phyloP scores from a whole-genome alignment of 2,113 vertebrate genomes.

The Corvus moneduloides region DNA sequence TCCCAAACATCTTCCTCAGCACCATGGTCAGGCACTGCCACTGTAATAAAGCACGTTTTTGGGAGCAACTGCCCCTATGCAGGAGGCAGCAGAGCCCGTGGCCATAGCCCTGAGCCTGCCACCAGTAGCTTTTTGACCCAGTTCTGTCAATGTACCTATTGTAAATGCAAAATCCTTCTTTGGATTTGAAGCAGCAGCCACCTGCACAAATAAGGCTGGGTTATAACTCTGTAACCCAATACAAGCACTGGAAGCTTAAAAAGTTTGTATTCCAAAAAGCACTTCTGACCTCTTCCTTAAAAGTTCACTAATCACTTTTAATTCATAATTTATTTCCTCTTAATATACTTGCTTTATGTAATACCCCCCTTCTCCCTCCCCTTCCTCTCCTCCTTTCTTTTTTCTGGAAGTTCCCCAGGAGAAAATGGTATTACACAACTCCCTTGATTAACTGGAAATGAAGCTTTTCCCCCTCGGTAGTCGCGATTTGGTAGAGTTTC shows the following conservation, averaged over 20 bases:
- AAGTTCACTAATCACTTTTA: constrained; percentile 76
- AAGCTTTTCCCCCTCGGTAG: constrained; percentile 53
- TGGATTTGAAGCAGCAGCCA: constrained; percentile 73
- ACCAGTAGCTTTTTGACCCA: constrained; percentile 23
- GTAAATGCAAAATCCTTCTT: constrained; percentile 70
- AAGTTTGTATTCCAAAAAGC: constrained; percentile 71
- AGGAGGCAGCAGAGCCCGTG: not conserved
- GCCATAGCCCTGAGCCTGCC: not conserved
- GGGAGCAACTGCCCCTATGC: not conserved
- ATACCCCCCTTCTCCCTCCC: not conserved
- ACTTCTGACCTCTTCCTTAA: constrained; percentile 72
- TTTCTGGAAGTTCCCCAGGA: constrained; percentile 57
- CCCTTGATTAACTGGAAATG: constrained; percentile 63
- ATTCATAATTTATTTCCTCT: constrained; percentile 75
- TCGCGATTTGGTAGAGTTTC: not conserved
- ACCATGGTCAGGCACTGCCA: not conserved
- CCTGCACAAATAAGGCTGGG: constrained; percentile 84
- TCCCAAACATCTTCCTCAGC: not conserved
- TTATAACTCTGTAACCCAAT: constrained; percentile 76
- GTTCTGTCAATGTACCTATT: constrained; percentile 74
- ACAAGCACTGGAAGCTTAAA: constrained; percentile 68
- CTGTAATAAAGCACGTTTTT: not conserved
- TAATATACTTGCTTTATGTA: constrained; percentile 58
- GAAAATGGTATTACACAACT: constrained; percentile 58
- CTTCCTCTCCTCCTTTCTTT: not conserved